phyloP scores from a whole-genome alignment of 2,113 vertebrate species.

The Leiothrix lutea region DNA sequence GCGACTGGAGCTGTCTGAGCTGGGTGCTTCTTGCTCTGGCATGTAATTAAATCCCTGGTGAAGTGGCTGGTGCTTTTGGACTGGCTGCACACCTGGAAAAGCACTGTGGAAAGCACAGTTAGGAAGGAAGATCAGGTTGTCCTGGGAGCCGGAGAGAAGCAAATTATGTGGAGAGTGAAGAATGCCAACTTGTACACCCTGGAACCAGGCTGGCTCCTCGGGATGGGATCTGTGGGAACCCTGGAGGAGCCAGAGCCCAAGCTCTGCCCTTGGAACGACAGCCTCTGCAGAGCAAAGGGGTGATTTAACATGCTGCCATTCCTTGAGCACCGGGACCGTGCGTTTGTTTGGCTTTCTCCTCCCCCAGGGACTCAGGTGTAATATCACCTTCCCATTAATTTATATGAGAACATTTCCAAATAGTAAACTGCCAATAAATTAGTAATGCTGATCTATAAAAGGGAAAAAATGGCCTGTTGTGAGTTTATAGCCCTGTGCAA shows the following conservation, averaged over 20 bases:
- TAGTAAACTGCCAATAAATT: constrained; percentile 70
- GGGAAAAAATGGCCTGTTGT: neutral
- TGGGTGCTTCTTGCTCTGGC: neutral
- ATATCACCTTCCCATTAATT: constrained; percentile 62
- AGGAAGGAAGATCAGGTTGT: neutral
- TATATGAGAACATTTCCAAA: constrained; percentile 68
- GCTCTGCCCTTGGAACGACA: neutral
- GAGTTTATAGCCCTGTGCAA: constrained; percentile 51
- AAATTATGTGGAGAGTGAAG: rapidly evolving
- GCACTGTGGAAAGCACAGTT: neutral
- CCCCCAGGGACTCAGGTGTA: constrained; percentile 26
- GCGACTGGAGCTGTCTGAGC: neutral
- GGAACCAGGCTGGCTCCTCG: neutral
- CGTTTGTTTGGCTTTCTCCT: constrained; percentile 45
- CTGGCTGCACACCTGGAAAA: neutral
- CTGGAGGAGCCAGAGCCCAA: neutral
- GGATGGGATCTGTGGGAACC: neutral
- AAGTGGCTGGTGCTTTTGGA: neutral
- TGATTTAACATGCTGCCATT: constrained; percentile 35
- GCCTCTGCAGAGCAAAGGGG: neutral
- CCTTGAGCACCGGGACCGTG: neutral
- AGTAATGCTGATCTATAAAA: constrained; percentile 66
- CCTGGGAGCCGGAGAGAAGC: neutral
- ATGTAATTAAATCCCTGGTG: neutral
- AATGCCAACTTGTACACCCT: rapidly evolving